Conservation (phyloP, 2,888 invertebrate species). For the Eustalomyia histrio region DNA sequence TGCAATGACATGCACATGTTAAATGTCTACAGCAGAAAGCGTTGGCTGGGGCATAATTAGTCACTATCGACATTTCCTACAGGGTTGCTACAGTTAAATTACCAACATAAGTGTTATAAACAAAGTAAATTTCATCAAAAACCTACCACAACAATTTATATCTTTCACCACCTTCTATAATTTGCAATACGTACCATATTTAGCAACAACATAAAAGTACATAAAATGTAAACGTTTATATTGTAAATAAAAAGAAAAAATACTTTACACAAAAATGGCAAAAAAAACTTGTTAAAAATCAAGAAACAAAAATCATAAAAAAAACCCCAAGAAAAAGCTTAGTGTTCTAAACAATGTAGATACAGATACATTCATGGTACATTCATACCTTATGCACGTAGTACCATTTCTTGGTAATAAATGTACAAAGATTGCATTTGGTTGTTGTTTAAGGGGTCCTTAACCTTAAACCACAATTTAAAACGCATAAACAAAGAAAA, state of each 20-base stretch:
- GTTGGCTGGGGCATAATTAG: too few species aligned
- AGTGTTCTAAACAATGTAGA: neutral
- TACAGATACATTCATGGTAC: neutral
- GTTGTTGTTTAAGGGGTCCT: constrained; percentile 51
- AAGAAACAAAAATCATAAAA: constrained; percentile 12
- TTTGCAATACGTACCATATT: constrained; percentile 22
- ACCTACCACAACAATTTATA: constrained; percentile 62
- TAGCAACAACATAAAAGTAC: neutral
- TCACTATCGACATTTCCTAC: too few species aligned
- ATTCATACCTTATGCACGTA: neutral
- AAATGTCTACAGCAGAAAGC: too few species aligned
- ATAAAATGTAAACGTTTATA: neutral
- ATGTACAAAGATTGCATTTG: constrained; percentile 11
- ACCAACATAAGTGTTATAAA: too few species aligned
- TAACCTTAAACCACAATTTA: constrained; percentile 54
- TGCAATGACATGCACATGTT: too few species aligned
- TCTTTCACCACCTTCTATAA: constrained; percentile 58
- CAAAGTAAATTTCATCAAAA: neutral
- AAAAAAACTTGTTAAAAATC: constrained; percentile 31
- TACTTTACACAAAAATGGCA: neutral
- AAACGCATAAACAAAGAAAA: constrained; percentile 23
- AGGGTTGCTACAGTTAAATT: too few species aligned
- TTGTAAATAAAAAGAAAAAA: neutral
- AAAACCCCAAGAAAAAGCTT: neutral
- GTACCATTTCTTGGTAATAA: constrained; percentile 16